Conservation (phyloP, 1,140 invertebrate genomes). For the Caligus rogercresseyi region DNA sequence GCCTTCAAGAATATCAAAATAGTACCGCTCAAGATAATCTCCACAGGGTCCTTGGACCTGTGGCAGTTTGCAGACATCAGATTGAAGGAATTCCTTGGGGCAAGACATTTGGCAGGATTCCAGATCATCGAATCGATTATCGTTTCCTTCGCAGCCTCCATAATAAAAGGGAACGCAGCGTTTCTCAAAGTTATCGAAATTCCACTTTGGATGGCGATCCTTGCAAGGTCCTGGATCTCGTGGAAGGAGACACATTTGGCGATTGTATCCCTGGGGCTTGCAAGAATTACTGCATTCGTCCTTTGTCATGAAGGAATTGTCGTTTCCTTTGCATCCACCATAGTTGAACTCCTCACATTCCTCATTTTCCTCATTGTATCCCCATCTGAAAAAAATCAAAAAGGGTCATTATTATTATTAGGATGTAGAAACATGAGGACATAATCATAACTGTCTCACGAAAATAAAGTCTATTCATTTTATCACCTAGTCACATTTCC, state of each 20-base stretch:
- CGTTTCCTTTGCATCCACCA: conserved; percentile 70
- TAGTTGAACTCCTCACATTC: conserved; percentile 59
- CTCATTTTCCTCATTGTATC: conserved; percentile 48
- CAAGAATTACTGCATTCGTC: conserved; percentile 40
- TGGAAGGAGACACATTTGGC: conserved; percentile 20
- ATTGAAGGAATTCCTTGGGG: conserved; percentile 14
- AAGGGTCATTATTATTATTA: neutral
- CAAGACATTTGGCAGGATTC: conserved; percentile 19
- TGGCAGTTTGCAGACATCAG: conserved; percentile 43
- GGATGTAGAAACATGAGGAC: neutral
- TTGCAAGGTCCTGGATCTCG: conserved; percentile 34
- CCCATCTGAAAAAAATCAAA: conserved; percentile 46
- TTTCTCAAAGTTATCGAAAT: conserved; percentile 62
- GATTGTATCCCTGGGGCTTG: conserved; percentile 17
- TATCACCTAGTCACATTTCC: conserved; percentile 42
- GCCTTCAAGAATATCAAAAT: conserved; percentile 37
- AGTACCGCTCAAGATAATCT: conserved; percentile 37
- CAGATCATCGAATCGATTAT: conserved; percentile 37
- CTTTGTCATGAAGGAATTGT: conserved; percentile 42
- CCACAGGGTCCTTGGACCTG: conserved; percentile 51
- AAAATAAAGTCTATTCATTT: neutral
- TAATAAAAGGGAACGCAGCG: conserved; percentile 88
- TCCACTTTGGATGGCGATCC: conserved; percentile 35
- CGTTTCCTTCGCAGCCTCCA: conserved; percentile 58
- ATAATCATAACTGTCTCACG: neutral